phyloP scores from a whole-genome alignment of 2,888 invertebrate species.

The Cheilosia soror region DNA sequence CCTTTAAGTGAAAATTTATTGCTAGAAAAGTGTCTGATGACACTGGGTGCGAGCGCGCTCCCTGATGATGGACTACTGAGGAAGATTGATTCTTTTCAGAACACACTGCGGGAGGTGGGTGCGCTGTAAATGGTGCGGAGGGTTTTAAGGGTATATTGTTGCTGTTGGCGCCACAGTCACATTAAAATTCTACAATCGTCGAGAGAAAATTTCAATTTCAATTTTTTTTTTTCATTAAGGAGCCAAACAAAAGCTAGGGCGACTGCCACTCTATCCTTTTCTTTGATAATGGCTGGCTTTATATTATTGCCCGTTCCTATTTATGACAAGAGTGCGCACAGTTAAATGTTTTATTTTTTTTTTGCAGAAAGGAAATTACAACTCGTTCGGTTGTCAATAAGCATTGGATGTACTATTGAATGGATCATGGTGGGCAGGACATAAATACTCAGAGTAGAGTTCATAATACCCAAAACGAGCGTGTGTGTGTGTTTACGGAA shows the following conservation, averaged over 20 bases:
- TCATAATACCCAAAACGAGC: neutral
- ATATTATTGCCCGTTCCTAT: slow-evolving; percentile 37
- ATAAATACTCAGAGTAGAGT: slow-evolving; percentile 31
- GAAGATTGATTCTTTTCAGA: slow-evolving; percentile 65
- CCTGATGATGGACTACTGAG: slow-evolving; percentile 56
- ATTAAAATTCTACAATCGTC: slow-evolving; percentile 71
- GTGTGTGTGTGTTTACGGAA: slow-evolving; percentile 1
- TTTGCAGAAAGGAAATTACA: slow-evolving; percentile 3
- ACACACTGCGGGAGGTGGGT: slow-evolving; percentile 34
- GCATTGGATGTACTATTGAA: slow-evolving; percentile 14
- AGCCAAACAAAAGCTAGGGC: slow-evolving; percentile 23
- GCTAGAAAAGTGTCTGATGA: slow-evolving; percentile 65
- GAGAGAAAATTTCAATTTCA: slow-evolving; percentile 65
- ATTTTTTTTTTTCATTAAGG: slow-evolving; percentile 29
- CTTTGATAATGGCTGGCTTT: slow-evolving; percentile 30
- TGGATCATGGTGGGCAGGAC: slow-evolving; percentile 21
- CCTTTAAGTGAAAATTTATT: slow-evolving; percentile 63
- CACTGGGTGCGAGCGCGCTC: slow-evolving; percentile 35
- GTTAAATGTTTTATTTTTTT: slow-evolving; percentile 36
- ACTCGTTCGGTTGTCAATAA: slow-evolving; percentile 37
- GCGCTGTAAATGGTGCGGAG: neutral
- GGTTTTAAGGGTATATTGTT: slow-evolving; percentile 39
- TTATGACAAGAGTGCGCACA: slow-evolving; percentile 53
- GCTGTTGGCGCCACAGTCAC: slow-evolving; percentile 65
- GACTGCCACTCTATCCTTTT: neutral